Conservation (phyloP, 2,888 invertebrate genomes). For the Osmoderma eremita region DNA sequence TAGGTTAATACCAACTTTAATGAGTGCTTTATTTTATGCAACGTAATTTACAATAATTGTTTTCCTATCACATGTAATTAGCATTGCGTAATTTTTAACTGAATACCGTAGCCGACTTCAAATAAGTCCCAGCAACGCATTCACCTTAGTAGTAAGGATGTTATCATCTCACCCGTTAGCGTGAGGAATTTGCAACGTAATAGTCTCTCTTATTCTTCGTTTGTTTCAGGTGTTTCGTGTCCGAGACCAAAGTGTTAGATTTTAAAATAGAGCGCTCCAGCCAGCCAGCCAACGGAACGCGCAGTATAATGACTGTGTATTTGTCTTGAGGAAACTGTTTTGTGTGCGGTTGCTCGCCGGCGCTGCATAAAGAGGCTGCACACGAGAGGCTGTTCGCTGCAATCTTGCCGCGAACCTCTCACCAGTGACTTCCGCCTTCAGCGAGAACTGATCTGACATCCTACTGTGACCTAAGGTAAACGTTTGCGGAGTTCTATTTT, state of each 20-base stretch:
- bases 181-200: slow-evolving; percentile 22
- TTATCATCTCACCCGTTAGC: slow-evolving; percentile 13
- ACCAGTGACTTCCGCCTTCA: slow-evolving; percentile 49
- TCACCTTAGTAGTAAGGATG: slow-evolving; percentile 1
- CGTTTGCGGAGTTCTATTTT: slow-evolving; percentile 35
- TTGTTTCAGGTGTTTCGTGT: slow-evolving; percentile 35
- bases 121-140: not conserved
- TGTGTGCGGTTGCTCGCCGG: slow-evolving; percentile 16
- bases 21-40: slow-evolving; percentile 11
- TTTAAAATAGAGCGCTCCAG: slow-evolving; percentile 23
- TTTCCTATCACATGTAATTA: slow-evolving; percentile 11
- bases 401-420: slow-evolving; percentile 44
- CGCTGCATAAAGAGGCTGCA: slow-evolving; percentile 18
- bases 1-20: not conserved
- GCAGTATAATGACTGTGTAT: slow-evolving; percentile 36
- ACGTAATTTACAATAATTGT: slow-evolving; percentile 20
- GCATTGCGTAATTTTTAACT: slow-evolving; percentile 9
- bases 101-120: not conserved
- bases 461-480: slow-evolving; percentile 52
- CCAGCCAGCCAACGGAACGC: slow-evolving; percentile 10
- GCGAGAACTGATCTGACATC: slow-evolving; percentile 46
- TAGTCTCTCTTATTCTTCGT: slow-evolving; percentile 9
- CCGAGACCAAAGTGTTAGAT: slow-evolving; percentile 15
- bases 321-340: slow-evolving; percentile 30
- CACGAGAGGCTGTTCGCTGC: slow-evolving; percentile 26